A percentile compares a stretch with the other conserved stretches of the same genome.
Evolutionary conservation across 2,797 vertebrate genomes (phyloP).

Genomic region (Takifugu rubripes): DNA sequence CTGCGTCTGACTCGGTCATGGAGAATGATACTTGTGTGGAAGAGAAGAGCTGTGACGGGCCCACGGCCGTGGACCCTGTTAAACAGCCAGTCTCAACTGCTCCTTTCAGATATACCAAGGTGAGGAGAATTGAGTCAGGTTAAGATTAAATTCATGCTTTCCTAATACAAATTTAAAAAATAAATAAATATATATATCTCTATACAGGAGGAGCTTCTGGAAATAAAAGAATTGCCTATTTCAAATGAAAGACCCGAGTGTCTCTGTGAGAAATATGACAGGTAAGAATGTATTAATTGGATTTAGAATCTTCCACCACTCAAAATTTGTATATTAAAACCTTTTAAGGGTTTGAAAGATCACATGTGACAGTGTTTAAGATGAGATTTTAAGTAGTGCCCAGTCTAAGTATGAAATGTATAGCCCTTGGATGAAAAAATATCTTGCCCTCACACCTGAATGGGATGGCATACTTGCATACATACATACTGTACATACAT

Average conservation of each 20-base stretch:
- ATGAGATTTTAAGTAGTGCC: too few relatives aligned
- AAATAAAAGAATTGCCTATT: conserved; percentile 91
- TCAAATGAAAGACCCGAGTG: conserved; percentile 94
- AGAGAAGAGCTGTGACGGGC: conserved; percentile 76
- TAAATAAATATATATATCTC: background rate
- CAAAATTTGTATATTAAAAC: background rate
- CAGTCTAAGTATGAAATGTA: too few relatives aligned
- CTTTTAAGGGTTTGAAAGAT: too few relatives aligned
- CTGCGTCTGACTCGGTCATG: conserved; percentile 76
- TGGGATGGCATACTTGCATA: background rate
- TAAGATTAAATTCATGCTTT: background rate
- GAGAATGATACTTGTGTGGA: conserved; percentile 81
- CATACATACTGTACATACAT: too few relatives aligned
- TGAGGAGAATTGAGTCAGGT: conserved; percentile 36
- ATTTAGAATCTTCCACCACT: background rate
- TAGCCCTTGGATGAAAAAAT: too few relatives aligned
- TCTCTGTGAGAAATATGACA: conserved; percentile 96
- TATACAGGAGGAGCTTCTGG: conserved; percentile 89
- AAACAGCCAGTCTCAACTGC: conserved; percentile 52
- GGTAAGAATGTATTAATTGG: conserved; percentile 69
- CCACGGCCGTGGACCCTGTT: conserved; percentile 47
- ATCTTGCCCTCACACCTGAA: too few relatives aligned
- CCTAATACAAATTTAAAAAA: background rate
- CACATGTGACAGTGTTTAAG: too few relatives aligned
- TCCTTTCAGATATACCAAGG: conserved; percentile 91